phyloP scores from a whole-genome alignment of 1,140 invertebrate genomes.

The Brachionus asplanchnoidis region DNA sequence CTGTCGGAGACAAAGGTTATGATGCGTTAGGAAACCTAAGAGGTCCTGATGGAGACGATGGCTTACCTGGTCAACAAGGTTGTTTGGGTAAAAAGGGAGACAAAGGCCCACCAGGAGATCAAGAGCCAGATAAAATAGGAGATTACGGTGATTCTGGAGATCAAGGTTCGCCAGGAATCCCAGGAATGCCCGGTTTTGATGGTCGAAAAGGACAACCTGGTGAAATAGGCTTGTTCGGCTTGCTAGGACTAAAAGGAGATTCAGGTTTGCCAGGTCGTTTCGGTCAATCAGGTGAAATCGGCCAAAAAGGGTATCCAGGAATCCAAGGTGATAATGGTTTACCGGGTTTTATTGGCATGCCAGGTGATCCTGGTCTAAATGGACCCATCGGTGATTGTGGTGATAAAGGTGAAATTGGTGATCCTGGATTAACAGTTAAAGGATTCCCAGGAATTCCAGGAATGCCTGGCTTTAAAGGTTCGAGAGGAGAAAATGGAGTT shows the following conservation, averaged over 20 bases:
- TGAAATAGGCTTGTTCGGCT: neutral
- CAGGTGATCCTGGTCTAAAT: neutral
- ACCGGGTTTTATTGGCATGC: neutral
- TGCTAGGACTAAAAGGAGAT: neutral
- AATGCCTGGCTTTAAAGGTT: neutral
- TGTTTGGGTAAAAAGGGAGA: constrained; percentile 25
- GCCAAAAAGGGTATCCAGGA: constrained; percentile 21
- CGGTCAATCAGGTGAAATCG: neutral
- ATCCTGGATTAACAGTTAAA: neutral
- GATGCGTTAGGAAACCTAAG: neutral
- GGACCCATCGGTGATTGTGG: neutral
- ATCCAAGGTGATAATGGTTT: neutral
- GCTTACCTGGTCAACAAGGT: neutral
- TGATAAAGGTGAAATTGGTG: neutral
- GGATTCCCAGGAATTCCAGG: neutral
- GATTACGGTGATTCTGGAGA: neutral
- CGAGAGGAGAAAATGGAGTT: neutral
- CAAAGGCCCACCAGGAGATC: constrained; percentile 28
- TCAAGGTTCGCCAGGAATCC: constrained; percentile 2
- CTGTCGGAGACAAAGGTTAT: constrained; percentile 42
- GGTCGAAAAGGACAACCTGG: constrained; percentile 26
- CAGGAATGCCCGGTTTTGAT: neutral
- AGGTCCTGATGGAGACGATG: constrained; percentile 2
- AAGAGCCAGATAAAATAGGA: neutral
- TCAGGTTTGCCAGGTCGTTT: neutral